Evolutionary conservation across 2,888 invertebrate species (phyloP).

Genomic region (Dynastes hyllus): DNA sequence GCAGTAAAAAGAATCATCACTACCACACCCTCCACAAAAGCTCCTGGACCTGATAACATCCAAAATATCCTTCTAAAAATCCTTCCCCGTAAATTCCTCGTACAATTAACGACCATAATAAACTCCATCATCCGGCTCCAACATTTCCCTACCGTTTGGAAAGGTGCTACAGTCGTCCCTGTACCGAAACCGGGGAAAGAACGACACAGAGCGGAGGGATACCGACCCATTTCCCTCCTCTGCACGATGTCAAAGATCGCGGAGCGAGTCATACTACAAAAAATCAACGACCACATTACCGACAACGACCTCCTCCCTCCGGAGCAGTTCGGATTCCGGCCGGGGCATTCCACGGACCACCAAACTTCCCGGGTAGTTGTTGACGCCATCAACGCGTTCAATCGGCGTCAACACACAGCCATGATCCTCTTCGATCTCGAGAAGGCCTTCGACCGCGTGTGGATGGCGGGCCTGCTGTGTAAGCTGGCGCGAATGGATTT

Average conservation of each 20-base stretch:
- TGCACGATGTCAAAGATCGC: too few species aligned
- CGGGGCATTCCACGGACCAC: slow-evolving; percentile 57
- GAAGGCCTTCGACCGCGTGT: too few species aligned
- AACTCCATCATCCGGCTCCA: not conserved
- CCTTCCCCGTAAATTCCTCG: slow-evolving; percentile 32
- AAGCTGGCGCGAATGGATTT: slow-evolving; percentile 49
- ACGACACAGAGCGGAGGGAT: not conserved
- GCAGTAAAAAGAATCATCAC: too few species aligned
- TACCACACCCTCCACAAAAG: slow-evolving; percentile 25
- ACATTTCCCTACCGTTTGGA: too few species aligned
- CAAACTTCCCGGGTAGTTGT: slow-evolving; percentile 59
- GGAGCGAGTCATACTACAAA: too few species aligned
- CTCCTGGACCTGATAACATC: slow-evolving; percentile 47
- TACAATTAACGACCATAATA: slow-evolving; percentile 32
- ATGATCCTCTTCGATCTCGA: too few species aligned
- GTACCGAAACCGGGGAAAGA: not conserved
- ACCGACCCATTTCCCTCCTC: slow-evolving; percentile 12
- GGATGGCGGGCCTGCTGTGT: too few species aligned
- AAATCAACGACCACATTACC: too few species aligned
- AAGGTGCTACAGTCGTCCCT: too few species aligned
- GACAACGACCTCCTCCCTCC: too few species aligned
- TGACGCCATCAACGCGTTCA: not conserved
- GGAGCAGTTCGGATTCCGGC: slow-evolving; percentile 61
- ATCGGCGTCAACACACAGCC: too few species aligned
- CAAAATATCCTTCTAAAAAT: slow-evolving; percentile 42